Evolutionary conservation across 2,888 invertebrate genomes (phyloP).

Genomic region (Clunio marinus): DNA sequence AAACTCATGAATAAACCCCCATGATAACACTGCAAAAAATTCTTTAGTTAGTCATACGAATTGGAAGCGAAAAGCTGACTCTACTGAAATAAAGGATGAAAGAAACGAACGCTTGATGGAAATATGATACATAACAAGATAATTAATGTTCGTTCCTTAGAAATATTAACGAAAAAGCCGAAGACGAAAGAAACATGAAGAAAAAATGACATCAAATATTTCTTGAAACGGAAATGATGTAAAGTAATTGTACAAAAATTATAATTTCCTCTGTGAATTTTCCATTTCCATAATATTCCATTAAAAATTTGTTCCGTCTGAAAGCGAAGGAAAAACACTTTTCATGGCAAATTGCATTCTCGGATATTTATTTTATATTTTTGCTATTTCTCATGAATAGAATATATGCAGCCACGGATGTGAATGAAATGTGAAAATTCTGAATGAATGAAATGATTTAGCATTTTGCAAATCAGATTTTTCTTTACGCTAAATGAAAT

Average conservation of each 20-base stretch:
- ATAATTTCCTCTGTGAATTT: slow-evolving; percentile 32
- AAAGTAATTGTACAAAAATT: slow-evolving; percentile 26
- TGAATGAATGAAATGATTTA: no score
- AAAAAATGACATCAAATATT: slow-evolving; percentile 31
- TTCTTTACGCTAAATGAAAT: no score
- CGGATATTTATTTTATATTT: no score
- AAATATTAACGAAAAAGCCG: background rate
- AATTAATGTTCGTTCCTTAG: background rate
- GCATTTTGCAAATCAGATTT: no score
- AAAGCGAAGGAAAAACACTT: no score
- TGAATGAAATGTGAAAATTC: no score
- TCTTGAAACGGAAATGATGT: slow-evolving; percentile 32
- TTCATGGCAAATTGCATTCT: slow-evolving; percentile 13
- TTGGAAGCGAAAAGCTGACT: background rate
- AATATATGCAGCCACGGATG: no score
- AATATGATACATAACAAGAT: no score
- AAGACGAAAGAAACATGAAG: background rate
- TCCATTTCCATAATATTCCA: slow-evolving; percentile 26
- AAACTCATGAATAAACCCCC: background rate
- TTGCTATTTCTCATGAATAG: no score
- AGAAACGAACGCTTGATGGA: background rate
- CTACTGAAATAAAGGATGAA: background rate
- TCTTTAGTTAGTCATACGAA: background rate
- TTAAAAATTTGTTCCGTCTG: slow-evolving; percentile 6
- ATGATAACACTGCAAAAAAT: background rate